Evolutionary conservation across 2,113 vertebrate species (phyloP).

Genomic region (Oreotragus oreotragus): DNA sequence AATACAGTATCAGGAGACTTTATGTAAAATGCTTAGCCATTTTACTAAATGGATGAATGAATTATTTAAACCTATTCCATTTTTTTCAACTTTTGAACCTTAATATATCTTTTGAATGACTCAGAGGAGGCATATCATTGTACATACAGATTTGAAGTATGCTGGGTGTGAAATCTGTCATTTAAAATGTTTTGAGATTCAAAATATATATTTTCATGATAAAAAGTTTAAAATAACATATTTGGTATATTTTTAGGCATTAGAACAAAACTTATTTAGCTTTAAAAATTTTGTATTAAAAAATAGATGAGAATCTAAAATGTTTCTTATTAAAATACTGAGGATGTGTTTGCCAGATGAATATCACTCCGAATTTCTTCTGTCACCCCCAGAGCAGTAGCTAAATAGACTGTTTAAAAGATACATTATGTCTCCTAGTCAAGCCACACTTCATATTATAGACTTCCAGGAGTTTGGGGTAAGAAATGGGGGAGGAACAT

Average conservation of each 20-base stretch:
- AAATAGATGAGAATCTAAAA: neutral
- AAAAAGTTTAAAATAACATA: neutral
- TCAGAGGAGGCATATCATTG: neutral
- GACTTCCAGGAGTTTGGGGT: neutral
- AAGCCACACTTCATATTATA: neutral
- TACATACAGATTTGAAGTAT: slow-evolving; percentile 14
- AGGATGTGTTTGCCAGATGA: neutral
- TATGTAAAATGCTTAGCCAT: neutral
- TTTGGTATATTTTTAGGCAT: neutral
- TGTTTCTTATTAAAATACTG: neutral
- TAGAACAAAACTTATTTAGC: neutral
- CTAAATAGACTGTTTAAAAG: neutral
- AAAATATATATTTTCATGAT: neutral
- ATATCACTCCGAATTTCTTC: neutral
- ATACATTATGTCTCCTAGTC: neutral
- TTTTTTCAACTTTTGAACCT: slow-evolving; percentile 22
- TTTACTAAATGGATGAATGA: slow-evolving; percentile 29
- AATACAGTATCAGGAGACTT: neutral
- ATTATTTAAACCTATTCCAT: slow-evolving; percentile 27
- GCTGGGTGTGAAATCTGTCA: neutral
- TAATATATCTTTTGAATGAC: neutral
- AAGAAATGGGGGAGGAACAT: neutral
- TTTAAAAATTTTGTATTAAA: slow-evolving; percentile 8
- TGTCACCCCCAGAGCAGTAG: neutral
- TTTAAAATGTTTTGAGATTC: slow-evolving; percentile 13